These are phyloP conservation scores for Elephas maximus DNA, from an alignment of 2,113 vertebrate genomes.

Conservation along the genomic window DNA sequence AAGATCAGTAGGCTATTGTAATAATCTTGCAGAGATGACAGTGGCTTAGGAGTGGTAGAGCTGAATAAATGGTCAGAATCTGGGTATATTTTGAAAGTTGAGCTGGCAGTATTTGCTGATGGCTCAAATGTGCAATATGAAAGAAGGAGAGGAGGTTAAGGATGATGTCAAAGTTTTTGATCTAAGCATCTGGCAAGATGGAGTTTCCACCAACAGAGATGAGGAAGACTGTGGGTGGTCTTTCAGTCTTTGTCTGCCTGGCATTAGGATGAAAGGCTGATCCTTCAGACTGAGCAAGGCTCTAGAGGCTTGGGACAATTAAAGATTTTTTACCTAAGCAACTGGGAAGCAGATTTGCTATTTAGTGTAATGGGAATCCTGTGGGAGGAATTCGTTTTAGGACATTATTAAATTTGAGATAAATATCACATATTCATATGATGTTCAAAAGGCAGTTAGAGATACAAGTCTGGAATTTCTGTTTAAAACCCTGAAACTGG, in stretches of 20 bases:
- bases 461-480: neutral
- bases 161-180: neutral
- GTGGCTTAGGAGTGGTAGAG: neutral
- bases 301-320: neutral
- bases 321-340: neutral
- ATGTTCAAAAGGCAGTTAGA: neutral
- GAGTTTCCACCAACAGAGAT: slow-evolving; percentile 13
- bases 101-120: neutral
- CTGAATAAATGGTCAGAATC: neutral
- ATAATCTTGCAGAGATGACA: neutral
- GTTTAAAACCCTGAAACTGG: neutral
- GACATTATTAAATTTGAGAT: neutral
- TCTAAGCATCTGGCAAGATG: neutral
- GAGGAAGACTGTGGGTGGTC: neutral
- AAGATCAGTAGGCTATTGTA: neutral
- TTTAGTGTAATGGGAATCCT: neutral
- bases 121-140: neutral
- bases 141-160: neutral
- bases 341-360: neutral
- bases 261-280: neutral
- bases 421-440: neutral
- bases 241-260: neutral
- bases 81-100: neutral
- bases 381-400: neutral
- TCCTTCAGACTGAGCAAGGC: neutral